Conservation (phyloP, 2,113 vertebrate genomes). For the Chinchilla lanigera region DNA sequence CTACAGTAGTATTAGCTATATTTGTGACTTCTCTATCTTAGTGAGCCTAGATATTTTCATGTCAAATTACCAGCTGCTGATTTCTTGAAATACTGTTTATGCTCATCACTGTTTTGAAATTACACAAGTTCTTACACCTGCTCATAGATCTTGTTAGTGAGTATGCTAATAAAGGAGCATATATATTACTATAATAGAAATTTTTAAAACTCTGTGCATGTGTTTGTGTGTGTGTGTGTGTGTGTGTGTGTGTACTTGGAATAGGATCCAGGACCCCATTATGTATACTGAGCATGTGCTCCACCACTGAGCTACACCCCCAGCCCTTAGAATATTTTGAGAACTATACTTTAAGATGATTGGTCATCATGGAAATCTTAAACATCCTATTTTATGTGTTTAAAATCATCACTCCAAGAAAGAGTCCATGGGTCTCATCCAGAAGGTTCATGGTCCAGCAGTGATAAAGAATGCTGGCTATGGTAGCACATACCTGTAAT, state of each 20-base stretch:
- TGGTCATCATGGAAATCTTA: not conserved
- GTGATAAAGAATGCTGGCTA: not conserved
- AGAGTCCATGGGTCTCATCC: not conserved
- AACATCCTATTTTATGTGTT: not conserved
- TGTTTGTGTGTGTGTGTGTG: not conserved
- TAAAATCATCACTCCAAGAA: not conserved
- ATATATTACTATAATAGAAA: not conserved
- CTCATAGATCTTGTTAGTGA: not conserved
- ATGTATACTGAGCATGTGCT: not conserved
- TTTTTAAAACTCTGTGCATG: not conserved
- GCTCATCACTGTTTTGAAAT: not conserved
- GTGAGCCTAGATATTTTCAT: constrained; percentile 3
- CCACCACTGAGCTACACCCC: not conserved
- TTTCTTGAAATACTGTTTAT: not conserved
- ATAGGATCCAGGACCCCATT: not conserved
- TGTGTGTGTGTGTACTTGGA: not conserved
- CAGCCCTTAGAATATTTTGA: not conserved
- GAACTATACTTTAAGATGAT: not conserved
- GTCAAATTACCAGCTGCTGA: not conserved
- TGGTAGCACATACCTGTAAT: not conserved
- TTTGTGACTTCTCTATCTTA: not conserved
- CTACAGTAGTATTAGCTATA: not conserved
- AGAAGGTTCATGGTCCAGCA: not conserved
- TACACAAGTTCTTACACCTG: constrained; percentile 7
- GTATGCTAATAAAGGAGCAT: not conserved